Percentiles rank a stretch among this genome's conserved stretches.
These are phyloP conservation scores for Cremastinae sp. DNA, from an alignment of 2,888 invertebrate genomes.

Conservation along the genomic window DNA sequence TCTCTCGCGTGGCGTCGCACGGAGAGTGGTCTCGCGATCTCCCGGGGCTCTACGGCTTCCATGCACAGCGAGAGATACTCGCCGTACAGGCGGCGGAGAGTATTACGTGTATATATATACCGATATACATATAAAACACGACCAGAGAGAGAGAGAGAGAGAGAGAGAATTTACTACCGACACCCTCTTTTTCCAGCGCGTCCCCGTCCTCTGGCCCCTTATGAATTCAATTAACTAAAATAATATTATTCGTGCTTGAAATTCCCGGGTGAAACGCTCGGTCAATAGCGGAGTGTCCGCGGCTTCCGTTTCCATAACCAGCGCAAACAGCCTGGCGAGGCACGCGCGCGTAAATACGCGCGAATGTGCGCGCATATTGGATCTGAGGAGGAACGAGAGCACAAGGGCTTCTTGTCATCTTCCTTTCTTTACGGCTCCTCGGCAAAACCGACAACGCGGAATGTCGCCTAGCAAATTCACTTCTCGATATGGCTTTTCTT, in stretches of 20 bases:
- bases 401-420: slow-evolving; percentile 26
- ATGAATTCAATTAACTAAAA: slow-evolving; percentile 72
- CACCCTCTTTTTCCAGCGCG: slow-evolving; percentile 23
- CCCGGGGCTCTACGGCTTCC: slow-evolving; percentile 25
- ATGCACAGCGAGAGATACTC: slow-evolving; percentile 34
- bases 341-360: background rate
- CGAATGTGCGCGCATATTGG: background rate
- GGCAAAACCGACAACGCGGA: slow-evolving; percentile 33
- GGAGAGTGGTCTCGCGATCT: slow-evolving; percentile 38
- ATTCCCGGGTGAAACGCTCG: slow-evolving; percentile 67
- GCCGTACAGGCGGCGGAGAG: too few species aligned
- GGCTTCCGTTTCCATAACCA: slow-evolving; percentile 25
- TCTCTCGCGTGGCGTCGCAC: slow-evolving; percentile 28
- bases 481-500: slow-evolving; percentile 27
- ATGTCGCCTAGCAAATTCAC: slow-evolving; percentile 39
- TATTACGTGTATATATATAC: too few species aligned
- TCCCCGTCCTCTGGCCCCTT: slow-evolving; percentile 57
- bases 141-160: too few species aligned
- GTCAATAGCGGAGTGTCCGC: slow-evolving; percentile 63
- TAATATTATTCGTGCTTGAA: slow-evolving; percentile 71
- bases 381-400: background rate
- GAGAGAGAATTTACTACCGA: slow-evolving; percentile 21
- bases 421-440: slow-evolving; percentile 33
- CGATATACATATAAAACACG: too few species aligned
- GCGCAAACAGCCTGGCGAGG: slow-evolving; percentile 2